Base-by-base conservation (phyloP, 2,888 invertebrate species). In the Seira ritae region DNA sequence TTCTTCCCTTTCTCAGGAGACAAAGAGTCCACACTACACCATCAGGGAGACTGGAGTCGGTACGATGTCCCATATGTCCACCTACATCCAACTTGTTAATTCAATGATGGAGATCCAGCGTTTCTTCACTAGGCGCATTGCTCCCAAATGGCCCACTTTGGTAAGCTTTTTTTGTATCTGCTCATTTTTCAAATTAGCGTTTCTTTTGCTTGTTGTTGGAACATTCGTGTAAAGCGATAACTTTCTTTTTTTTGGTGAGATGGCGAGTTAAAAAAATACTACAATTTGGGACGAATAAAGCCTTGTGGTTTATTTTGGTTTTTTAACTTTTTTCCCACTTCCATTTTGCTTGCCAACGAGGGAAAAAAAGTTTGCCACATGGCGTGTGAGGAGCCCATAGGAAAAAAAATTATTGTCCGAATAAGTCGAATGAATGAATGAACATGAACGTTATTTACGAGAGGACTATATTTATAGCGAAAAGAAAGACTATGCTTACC, bases 41-140 rank as follows among this genome's bases (percentile, higher is more conserved):
- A 87, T 89, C 55, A 78, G 88, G 2, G 89, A 88, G 76, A 77
- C 85, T n/a, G 89, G 88, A 1, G 88, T 89, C 17, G 89, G 89
- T 19, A 79, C 87, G 6, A 83, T 88, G 84, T 89, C 89, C 22
- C 89, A 89, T 66, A 85, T 87, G 84, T 87, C 88, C 19, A 88
- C 87, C 17, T 88, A 87, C 71, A 84, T 87, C 60, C 86, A 88
- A 76, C 85, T 88, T 69, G 86, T 88, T 65, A 86, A 87, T 80
- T 86, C 87, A 62, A 80, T 89, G 84, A 86, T 78, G 82, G 86
- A 85, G 23, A 88, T 89, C 60, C 88, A 88, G 66, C 76, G 86
- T 6, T 87, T 85, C 80, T 89, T 86, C 75, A 85, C 85, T 10
- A 81, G 71, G 50, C 80, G 85, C 19, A 79, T 87, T 71, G 80